phyloP scores from a whole-genome alignment of 2,797 vertebrate genomes.

The Diceros bicornis region DNA sequence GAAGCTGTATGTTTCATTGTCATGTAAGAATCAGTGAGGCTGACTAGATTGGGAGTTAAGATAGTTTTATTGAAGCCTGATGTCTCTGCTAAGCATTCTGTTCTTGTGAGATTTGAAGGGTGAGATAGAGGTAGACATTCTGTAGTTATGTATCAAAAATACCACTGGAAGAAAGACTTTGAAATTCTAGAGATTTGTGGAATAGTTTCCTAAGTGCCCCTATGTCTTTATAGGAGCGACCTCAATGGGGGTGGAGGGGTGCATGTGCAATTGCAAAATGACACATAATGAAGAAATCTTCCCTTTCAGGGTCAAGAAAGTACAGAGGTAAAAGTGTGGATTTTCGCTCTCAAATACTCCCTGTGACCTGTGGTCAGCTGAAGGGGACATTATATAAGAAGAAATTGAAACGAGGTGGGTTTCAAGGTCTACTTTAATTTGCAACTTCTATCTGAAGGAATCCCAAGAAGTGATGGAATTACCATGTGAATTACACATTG shows the following conservation, averaged over 20 bases:
- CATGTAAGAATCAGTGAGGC: background rate
- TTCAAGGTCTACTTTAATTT: background rate
- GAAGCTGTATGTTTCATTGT: background rate
- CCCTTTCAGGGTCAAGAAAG: conserved; percentile 59
- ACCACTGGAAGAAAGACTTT: background rate
- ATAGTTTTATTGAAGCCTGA: background rate
- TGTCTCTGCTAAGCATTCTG: background rate
- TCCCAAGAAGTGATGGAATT: background rate
- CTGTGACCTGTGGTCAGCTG: conserved; percentile 57
- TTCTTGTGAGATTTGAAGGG: background rate
- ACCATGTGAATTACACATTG: background rate
- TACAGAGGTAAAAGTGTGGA: fast-evolving
- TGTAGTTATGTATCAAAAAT: background rate
- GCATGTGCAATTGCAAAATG: background rate
- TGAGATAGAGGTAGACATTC: background rate
- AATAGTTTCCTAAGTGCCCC: background rate
- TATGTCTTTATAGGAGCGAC: background rate
- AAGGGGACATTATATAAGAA: conserved; percentile 65
- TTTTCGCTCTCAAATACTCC: conserved; percentile 29
- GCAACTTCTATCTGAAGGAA: background rate
- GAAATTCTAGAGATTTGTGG: background rate
- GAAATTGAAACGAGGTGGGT: conserved; percentile 62
- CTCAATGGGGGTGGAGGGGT: background rate
- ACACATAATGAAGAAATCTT: background rate
- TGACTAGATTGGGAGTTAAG: background rate